phyloP scores from a whole-genome alignment of 2,888 invertebrate species.

The Trilocha varians region DNA sequence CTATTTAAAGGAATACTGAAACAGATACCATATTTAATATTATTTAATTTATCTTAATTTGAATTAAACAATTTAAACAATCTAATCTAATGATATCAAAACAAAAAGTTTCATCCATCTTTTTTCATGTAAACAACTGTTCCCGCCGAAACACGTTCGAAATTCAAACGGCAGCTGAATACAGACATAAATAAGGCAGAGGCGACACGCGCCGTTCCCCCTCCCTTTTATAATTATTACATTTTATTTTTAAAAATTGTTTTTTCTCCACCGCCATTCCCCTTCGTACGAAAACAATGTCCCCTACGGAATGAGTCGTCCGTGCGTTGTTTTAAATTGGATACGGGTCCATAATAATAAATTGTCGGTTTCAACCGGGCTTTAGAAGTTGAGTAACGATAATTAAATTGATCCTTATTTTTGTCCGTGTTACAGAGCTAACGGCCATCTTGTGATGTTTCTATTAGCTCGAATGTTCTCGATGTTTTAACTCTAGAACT shows the following conservation, averaged over 20 bases:
- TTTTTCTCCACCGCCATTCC: constrained; percentile 64
- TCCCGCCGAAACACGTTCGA: constrained; percentile 32
- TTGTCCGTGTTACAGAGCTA: constrained; percentile 16
- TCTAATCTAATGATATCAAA: not conserved
- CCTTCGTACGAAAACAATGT: constrained; percentile 64
- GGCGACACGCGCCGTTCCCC: constrained; percentile 63
- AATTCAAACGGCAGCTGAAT: constrained; percentile 64
- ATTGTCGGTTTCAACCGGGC: constrained; percentile 67
- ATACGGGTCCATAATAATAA: constrained; percentile 72
- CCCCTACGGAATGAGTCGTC: constrained; percentile 57
- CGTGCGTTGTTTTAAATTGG: constrained; percentile 72
- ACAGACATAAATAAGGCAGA: constrained; percentile 60
- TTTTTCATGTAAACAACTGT: constrained; percentile 4
- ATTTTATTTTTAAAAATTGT: constrained; percentile 74
- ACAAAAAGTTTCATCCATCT: constrained; percentile 6
- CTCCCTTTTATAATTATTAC: constrained; percentile 70
- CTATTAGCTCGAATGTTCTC: not conserved
- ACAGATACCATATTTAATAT: not conserved
- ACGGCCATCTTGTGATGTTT: not conserved
- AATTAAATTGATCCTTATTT: constrained; percentile 66
- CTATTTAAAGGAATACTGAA: too few species aligned
- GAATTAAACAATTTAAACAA: not conserved
- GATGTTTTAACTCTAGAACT: not conserved
- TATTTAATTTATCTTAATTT: not conserved
- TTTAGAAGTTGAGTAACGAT: constrained; percentile 63